Evolutionary conservation across 2,888 invertebrate genomes (phyloP).

Genomic region (Cerastoderma edule): DNA sequence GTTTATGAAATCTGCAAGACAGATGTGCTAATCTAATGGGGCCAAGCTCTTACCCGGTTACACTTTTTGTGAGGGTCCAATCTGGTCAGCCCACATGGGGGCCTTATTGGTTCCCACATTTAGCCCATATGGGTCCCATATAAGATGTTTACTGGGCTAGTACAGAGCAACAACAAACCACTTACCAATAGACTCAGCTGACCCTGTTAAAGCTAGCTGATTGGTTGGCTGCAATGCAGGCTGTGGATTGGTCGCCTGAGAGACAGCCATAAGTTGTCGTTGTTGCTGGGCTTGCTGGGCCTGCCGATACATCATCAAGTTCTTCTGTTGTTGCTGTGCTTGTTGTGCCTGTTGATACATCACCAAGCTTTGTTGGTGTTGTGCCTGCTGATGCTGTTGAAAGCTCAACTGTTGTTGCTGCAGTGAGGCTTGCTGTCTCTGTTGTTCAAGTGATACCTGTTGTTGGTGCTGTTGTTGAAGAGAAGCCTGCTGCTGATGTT

Average conservation of each 20-base stretch:
- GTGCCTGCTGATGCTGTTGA: conserved; percentile 25
- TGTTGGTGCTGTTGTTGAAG: conserved; percentile 71
- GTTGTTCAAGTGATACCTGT: conserved; percentile 51
- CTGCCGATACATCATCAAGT: not conserved
- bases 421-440: conserved; percentile 68
- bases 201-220: conserved; percentile 19
- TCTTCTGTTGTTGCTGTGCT: conserved; percentile 17
- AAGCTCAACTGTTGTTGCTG: conserved; percentile 56
- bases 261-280: conserved; percentile 30
- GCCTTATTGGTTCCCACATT: too few relatives aligned
- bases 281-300: conserved; percentile 19
- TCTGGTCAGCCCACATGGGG: too few relatives aligned
- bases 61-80: too few relatives aligned
- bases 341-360: conserved; percentile 15
- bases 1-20: too few relatives aligned
- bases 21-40: too few relatives aligned
- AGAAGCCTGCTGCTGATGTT: conserved; percentile 48
- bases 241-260: conserved; percentile 48
- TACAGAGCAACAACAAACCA: too few relatives aligned
- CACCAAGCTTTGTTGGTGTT: conserved; percentile 13
- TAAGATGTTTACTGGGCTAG: too few relatives aligned
- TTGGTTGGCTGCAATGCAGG: conserved; percentile 37
- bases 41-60: too few relatives aligned
- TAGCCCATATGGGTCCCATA: too few relatives aligned
- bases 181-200: not conserved